phyloP scores from a whole-genome alignment of 2,888 invertebrate genomes.

The Leptinotarsa haldemani region DNA sequence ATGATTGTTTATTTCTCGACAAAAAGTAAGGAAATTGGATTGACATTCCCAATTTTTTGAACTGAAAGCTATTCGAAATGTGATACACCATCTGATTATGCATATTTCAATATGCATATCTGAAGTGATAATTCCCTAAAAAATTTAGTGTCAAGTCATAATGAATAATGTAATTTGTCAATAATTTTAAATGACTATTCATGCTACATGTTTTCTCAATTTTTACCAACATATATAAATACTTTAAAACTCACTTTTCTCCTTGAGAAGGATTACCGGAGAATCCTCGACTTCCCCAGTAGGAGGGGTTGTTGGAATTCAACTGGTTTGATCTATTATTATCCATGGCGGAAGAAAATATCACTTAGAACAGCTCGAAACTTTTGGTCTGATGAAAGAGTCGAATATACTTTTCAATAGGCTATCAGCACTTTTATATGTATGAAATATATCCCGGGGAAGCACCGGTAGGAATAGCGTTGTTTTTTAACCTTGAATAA shows the following conservation, averaged over 20 bases:
- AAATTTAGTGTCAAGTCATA: too few relatives aligned
- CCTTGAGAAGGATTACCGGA: background rate
- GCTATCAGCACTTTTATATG: background rate
- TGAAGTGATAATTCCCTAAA: too few relatives aligned
- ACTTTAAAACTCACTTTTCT: background rate
- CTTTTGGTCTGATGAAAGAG: background rate
- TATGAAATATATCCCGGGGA: background rate
- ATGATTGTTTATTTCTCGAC: too few relatives aligned
- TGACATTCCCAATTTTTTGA: too few relatives aligned
- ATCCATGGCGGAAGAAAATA: background rate
- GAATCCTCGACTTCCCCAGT: conserved; percentile 11
- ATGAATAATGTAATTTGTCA: too few relatives aligned
- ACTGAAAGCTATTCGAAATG: too few relatives aligned
- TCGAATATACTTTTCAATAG: background rate
- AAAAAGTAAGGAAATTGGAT: too few relatives aligned
- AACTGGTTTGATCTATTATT: conserved; percentile 31
- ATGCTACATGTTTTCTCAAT: too few relatives aligned
- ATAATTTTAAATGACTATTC: too few relatives aligned
- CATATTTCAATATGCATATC: too few relatives aligned
- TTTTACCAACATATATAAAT: too few relatives aligned
- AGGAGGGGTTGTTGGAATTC: conserved; percentile 29
- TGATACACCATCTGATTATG: too few relatives aligned
- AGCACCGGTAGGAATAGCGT: background rate
- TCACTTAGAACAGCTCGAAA: background rate
- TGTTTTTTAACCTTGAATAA: background rate